These are phyloP conservation scores for Ciona savignyi DNA, from an alignment of 23 tunicate genomes.

Conservation along the genomic window DNA sequence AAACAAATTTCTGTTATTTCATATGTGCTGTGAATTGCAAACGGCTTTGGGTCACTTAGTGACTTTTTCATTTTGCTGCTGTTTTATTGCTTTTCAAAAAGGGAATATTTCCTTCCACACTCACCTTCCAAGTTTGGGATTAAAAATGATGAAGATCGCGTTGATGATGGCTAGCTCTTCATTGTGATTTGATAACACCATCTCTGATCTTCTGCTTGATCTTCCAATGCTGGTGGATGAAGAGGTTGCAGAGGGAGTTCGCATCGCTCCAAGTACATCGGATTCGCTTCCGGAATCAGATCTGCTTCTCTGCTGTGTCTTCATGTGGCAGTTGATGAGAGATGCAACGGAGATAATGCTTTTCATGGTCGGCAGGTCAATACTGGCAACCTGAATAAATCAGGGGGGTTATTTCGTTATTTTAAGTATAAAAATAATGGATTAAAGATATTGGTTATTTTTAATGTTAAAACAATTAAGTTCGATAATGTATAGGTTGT, in stretches of 20 bases:
- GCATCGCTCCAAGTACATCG: neutral
- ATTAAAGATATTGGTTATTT: no score
- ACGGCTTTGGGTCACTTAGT: no score
- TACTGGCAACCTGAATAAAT: constrained; percentile 24
- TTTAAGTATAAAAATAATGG: no score
- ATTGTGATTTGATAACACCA: constrained; percentile 15
- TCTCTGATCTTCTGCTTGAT: constrained; percentile 56
- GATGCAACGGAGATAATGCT: constrained; percentile 28
- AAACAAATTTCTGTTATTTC: no score
- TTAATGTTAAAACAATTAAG: no score
- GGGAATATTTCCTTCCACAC: no score
- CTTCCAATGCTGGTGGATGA: constrained; percentile 25
- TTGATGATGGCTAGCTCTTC: constrained; percentile 57
- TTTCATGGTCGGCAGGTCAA: constrained; percentile 23
- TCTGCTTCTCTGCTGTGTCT: constrained; percentile 18
- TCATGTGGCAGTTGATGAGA: neutral
- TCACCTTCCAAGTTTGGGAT: constrained; percentile 42
- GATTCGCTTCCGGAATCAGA: neutral
- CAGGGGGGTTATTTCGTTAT: no score
- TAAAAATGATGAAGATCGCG: constrained; percentile 24
- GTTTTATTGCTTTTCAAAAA: no score
- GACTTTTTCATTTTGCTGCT: no score
- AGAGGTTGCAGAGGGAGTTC: constrained; percentile 3
- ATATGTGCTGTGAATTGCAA: no score
- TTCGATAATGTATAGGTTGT: no score